These are phyloP conservation scores for Anthonomus grandis DNA, from an alignment of 1,140 invertebrate species.

Conservation along the genomic window DNA sequence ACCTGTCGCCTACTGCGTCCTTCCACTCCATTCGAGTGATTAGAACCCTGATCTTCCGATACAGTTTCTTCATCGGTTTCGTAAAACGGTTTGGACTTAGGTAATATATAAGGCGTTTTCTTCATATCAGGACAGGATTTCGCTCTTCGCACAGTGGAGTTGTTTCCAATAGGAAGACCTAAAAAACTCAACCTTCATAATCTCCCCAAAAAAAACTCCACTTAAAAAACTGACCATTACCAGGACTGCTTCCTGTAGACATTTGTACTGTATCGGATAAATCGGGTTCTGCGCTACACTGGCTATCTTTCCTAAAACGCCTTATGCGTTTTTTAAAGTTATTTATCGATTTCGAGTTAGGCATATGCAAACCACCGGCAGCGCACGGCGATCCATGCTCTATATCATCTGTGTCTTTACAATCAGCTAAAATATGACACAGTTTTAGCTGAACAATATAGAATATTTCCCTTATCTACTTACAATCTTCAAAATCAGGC, in stretches of 20 bases:
- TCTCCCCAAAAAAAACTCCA: background rate
- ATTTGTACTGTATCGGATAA: conserved; percentile 26
- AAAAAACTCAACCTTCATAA: conserved; percentile 14
- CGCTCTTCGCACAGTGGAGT: conserved; percentile 51
- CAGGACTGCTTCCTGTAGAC: conserved; percentile 50
- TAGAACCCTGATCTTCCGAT: conserved; percentile 14
- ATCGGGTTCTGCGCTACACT: conserved; percentile 49
- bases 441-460: background rate
- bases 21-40: conserved; percentile 18
- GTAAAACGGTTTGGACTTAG: conserved; percentile 34
- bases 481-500: conserved; percentile 32
- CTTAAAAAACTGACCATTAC: conserved; percentile 31
- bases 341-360: conserved; percentile 56
- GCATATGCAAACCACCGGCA: conserved; percentile 60
- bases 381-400: conserved; percentile 54
- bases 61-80: conserved; percentile 42
- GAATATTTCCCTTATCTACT: background rate
- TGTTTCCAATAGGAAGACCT: conserved; percentile 24
- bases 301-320: conserved; percentile 60
- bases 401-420: conserved; percentile 44
- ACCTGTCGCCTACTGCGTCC: background rate
- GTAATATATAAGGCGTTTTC: conserved; percentile 40
- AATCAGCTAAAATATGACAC: background rate
- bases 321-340: conserved; percentile 63
- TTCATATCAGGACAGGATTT: conserved; percentile 64